A percentile compares a stretch with the other conserved stretches of the same genome.
phyloP scores from a whole-genome alignment of 2,113 vertebrate genomes.

The Bubalus kerabau region DNA sequence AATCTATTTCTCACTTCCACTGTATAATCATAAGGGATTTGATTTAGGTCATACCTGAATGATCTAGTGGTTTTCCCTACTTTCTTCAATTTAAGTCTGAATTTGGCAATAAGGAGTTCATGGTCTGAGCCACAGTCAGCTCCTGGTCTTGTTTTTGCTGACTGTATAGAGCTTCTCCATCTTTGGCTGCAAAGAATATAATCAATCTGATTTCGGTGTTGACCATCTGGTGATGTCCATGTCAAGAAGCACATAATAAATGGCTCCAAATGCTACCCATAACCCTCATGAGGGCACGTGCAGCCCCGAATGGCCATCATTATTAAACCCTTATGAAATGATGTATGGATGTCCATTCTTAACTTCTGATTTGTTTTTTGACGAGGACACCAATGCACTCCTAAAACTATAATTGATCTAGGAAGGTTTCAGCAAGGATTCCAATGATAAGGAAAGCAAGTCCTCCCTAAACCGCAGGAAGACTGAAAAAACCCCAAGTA shows the following conservation, averaged over 20 bases:
- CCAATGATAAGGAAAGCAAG: not conserved
- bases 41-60: too few relatives aligned
- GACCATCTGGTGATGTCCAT: too few relatives aligned
- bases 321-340: not conserved
- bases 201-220: too few relatives aligned
- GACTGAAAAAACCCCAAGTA: not conserved
- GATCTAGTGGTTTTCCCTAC: too few relatives aligned
- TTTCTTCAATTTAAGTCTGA: too few relatives aligned
- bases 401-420: not conserved
- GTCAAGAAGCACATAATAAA: not conserved
- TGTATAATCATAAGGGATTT: too few relatives aligned
- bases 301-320: not conserved
- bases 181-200: too few relatives aligned
- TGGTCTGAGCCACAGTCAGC: too few relatives aligned
- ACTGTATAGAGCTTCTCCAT: too few relatives aligned
- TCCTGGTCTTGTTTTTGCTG: too few relatives aligned
- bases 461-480: not conserved
- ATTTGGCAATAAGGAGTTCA: too few relatives aligned
- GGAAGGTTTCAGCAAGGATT: not conserved
- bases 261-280: not conserved
- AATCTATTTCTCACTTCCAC: too few relatives aligned
- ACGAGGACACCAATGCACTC: not conserved
- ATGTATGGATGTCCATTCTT: not conserved
- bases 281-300: not conserved
- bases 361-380: not conserved